These are phyloP conservation scores for Trichonephila clavipes DNA, from an alignment of 1,140 invertebrate genomes.

Conservation along the genomic window DNA sequence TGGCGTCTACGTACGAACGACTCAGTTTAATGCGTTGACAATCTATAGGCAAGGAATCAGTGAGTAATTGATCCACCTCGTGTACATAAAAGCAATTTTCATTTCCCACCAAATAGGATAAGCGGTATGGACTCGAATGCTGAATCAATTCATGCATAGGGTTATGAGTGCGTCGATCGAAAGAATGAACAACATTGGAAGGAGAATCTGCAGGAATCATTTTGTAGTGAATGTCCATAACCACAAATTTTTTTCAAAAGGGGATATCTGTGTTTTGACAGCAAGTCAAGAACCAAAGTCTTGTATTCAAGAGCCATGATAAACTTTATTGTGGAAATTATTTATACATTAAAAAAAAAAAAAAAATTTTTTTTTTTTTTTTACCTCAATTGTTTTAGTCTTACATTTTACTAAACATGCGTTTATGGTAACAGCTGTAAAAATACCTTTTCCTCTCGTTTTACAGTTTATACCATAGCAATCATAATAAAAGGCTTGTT, in stretches of 20 bases:
- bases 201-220: not conserved
- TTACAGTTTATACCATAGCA: no score
- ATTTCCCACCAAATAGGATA: not conserved
- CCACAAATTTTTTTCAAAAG: not conserved
- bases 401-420: no score
- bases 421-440: no score
- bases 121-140: not conserved
- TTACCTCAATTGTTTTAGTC: no score
- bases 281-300: not conserved
- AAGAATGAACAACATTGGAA: not conserved
- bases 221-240: constrained; percentile 31
- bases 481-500: no score
- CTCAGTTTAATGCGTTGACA: constrained; percentile 28
- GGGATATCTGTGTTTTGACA: not conserved
- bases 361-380: no score
- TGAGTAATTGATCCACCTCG: not conserved
- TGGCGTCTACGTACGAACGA: no score
- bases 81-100: not conserved
- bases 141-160: not conserved
- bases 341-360: no score
- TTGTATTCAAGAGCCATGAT: no score
- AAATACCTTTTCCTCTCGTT: no score
- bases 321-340: no score
- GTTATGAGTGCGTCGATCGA: not conserved
- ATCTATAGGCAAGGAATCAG: not conserved